These are phyloP conservation scores for Aporrectodea caliginosa DNA, from an alignment of 1,140 invertebrate species.

Conservation along the genomic window DNA sequence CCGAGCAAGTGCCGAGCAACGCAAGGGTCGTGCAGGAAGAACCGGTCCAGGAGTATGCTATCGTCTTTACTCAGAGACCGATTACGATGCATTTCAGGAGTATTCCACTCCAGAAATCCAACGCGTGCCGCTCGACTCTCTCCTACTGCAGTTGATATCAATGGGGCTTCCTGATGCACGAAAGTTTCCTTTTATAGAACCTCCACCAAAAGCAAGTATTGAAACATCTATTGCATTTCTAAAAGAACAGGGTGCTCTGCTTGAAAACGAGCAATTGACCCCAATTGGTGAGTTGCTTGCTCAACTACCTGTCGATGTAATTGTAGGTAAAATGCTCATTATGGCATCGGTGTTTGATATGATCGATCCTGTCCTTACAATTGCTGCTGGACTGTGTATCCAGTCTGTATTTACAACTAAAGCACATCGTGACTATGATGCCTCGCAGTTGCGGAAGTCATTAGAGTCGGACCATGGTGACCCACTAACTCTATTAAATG, in stretches of 20 bases:
- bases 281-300: constrained; percentile 81
- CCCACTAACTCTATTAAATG: constrained; percentile 83
- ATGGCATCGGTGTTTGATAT: constrained; percentile 77
- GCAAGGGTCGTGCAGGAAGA: constrained; percentile 82
- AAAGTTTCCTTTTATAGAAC: constrained; percentile 90
- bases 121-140: constrained; percentile 83
- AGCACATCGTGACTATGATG: constrained; percentile 79
- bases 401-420: constrained; percentile 87
- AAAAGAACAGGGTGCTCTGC: constrained; percentile 63
- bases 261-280: constrained; percentile 80
- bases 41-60: constrained; percentile 60
- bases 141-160: constrained; percentile 89
- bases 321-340: constrained; percentile 92
- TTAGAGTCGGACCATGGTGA: constrained; percentile 92
- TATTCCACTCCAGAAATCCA: constrained; percentile 87
- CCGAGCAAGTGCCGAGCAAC: constrained; percentile 91
- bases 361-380: constrained; percentile 83
- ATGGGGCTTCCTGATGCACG: constrained; percentile 87
- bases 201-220: constrained; percentile 72
- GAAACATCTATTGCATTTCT: constrained; percentile 74
- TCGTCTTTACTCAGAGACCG: constrained; percentile 76
- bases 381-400: constrained; percentile 87
- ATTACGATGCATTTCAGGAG: constrained; percentile 73
- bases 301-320: constrained; percentile 87
- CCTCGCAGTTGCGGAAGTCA: constrained; percentile 59